Evolutionary conservation across 2,113 vertebrate genomes (phyloP), one percentile per base, ranked within the genome.

Genomic region (Neoarius graeffei): DNA sequence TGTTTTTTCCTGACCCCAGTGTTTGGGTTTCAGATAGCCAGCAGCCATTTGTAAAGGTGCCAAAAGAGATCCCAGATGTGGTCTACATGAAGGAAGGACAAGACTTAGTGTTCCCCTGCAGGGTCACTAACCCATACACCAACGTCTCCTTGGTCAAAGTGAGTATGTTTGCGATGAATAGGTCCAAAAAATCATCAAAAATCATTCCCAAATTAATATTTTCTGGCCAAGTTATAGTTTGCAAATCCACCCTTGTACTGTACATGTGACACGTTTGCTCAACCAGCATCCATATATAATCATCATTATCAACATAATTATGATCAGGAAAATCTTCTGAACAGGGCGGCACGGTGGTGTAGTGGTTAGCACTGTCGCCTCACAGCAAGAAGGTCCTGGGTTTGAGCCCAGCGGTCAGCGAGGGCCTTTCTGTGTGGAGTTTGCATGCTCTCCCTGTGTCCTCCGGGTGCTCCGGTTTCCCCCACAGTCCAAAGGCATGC

Each of bases 31-130:
- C 96, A 99, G 98, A 98, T 92, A 95, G 95, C 91, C 90, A 81
- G 88, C 95, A 88, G 91, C 97, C 97, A 81, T 99, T 99, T 93
- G 93, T 98, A 93, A 96, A 98, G 81, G 92, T 94, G 92, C 90
- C 95, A 88, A 94, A 74, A 20, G 92, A 94, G 85, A 94, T 95
- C 88, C 96, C 97, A 5, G 91, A 95, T 82, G 92, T 97, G 89
- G 92, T 99, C 91, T 94, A 93, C 81, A 95, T 98, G 95, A 95
- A 90, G 30, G 94, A 96, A 91, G 96, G 96, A 90, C 90, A 94
- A 92, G 91, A 95, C 19, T 91, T 99, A 88, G 85, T 97, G 88
- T 94, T 99, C 88, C 98, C 98, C 79, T 99, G 98, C 95, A 95
- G 96, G 91, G 97, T 97, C 88, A 97, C 98, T 0, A 93, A 97